Percentiles rank a stretch among this genome's conserved stretches.
These are phyloP conservation scores for Tortricodes alternella DNA, from an alignment of 2,888 invertebrate genomes.

Conservation along the genomic window DNA sequence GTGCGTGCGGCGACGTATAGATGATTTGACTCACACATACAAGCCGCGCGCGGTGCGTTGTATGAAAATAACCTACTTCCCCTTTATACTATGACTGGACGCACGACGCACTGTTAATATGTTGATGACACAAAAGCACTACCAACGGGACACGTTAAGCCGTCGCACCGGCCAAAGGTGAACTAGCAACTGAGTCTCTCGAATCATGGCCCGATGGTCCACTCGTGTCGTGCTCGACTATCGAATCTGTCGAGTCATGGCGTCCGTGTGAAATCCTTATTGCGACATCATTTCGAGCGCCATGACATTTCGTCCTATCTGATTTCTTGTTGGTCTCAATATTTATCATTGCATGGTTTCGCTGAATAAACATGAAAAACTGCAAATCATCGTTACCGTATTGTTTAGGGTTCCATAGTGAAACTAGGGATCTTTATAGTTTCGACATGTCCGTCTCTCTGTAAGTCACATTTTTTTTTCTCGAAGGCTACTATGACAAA, in stretches of 20 bases:
- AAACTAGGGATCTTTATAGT: too few relatives aligned
- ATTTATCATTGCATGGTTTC: slow-evolving; percentile 4
- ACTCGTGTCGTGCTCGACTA: not conserved
- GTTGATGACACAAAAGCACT: not conserved
- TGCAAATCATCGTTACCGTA: too few relatives aligned
- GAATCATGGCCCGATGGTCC: not conserved
- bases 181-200: slow-evolving; percentile 2
- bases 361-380: slow-evolving; percentile 3
- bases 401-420: too few relatives aligned
- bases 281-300: not conserved
- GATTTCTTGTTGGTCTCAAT: not conserved
- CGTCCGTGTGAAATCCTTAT: slow-evolving; percentile 1
- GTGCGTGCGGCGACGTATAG: too few relatives aligned
- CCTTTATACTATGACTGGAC: too few relatives aligned
- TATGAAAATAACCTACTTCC: too few relatives aligned
- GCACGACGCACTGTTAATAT: too few relatives aligned
- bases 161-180: not conserved
- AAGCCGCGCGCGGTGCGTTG: too few relatives aligned
- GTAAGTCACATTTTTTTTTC: too few relatives aligned
- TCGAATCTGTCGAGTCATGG: slow-evolving; percentile 9
- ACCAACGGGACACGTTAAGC: not conserved
- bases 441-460: too few relatives aligned
- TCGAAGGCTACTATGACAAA: not conserved
- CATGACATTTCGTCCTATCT: not conserved
- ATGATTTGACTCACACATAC: too few relatives aligned